Percentiles rank a stretch among this genome's conserved stretches.
Evolutionary conservation across 2,797 vertebrate species (phyloP).

Genomic region (Knipowitschia caucasica): DNA sequence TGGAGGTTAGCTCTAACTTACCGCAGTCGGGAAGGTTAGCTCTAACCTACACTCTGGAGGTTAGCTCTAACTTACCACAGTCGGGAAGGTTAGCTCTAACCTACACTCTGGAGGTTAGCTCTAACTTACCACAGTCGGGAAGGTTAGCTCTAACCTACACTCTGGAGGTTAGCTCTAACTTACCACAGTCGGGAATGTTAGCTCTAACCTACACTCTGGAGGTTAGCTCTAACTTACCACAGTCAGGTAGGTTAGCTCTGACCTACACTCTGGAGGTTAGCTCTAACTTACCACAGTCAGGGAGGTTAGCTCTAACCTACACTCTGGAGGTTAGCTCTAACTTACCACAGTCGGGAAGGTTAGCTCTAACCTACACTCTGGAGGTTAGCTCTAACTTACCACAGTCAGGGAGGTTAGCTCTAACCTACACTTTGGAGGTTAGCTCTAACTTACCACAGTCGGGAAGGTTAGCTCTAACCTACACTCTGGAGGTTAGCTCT

Average conservation of each 20-base stretch:
- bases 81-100: conserved; percentile 81
- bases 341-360: conserved; percentile 84
- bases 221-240: too few species aligned
- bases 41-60: conserved; percentile 88
- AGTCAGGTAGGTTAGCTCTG: conserved; percentile 79
- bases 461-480: conserved; percentile 81
- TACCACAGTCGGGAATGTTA: conserved; percentile 82
- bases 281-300: too few species aligned
- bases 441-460: too few species aligned
- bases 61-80: too few species aligned
- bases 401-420: conserved; percentile 81
- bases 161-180: too few species aligned
- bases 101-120: too few species aligned
- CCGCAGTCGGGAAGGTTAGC: conserved; percentile 81
- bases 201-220: conserved; percentile 86
- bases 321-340: too few species aligned
- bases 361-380: conserved; percentile 84
- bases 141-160: conserved; percentile 84
- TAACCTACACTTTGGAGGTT: conserved; percentile 89
- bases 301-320: conserved; percentile 81
- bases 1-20: too few species aligned
- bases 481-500: too few species aligned
- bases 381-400: too few species aligned
- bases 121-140: too few species aligned
- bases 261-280: too few species aligned